phyloP scores from a whole-genome alignment of 2,797 vertebrate genomes.

The Varecia variegata region DNA sequence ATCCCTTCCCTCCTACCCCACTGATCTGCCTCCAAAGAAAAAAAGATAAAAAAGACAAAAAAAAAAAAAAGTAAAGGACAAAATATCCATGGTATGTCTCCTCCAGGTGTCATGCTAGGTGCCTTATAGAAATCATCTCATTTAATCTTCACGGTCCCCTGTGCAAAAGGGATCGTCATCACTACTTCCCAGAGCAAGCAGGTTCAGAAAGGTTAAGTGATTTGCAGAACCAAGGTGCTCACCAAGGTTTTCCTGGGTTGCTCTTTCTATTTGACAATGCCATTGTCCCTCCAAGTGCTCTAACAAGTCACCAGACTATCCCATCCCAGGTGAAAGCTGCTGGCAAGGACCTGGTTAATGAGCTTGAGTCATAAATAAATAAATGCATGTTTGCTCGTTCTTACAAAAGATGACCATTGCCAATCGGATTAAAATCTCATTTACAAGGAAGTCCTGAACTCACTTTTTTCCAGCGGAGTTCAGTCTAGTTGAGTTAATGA shows the following conservation, averaged over 20 bases:
- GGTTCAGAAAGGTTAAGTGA: background rate
- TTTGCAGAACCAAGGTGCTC: background rate
- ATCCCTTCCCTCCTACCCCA: background rate
- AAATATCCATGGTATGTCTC: rapidly evolving
- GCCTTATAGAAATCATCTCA: background rate
- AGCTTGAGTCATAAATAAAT: background rate
- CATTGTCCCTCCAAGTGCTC: background rate
- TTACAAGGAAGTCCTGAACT: background rate
- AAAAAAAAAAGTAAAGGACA: background rate
- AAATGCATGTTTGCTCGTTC: background rate
- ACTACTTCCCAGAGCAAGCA: background rate
- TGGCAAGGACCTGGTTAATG: background rate
- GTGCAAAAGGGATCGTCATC: background rate
- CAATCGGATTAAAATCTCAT: background rate
- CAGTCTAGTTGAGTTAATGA: background rate
- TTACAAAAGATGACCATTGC: background rate
- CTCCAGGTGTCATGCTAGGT: rapidly evolving
- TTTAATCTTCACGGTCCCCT: background rate
- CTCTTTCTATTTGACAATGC: background rate
- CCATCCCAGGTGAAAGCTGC: background rate
- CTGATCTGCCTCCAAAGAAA: background rate
- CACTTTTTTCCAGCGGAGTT: background rate
- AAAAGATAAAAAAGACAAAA: background rate
- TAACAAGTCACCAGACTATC: background rate
- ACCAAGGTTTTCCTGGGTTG: background rate